phyloP scores from a whole-genome alignment of 2,888 invertebrate genomes.

The Metellina segmentata region DNA sequence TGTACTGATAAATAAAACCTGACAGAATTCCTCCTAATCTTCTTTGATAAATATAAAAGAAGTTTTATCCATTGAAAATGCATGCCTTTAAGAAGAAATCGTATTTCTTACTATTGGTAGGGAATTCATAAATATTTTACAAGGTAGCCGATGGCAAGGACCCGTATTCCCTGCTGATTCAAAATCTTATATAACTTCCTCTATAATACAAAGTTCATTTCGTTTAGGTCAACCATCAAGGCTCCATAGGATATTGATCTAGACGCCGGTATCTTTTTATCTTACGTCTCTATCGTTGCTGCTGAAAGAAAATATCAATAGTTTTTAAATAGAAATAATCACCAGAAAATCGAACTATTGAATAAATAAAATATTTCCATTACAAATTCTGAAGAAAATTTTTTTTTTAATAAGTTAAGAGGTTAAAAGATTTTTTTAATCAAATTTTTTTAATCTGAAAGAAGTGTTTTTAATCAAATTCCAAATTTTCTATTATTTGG shows the following conservation, averaged over 20 bases:
- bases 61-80: background rate
- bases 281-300: background rate
- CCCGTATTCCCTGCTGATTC: slow-evolving; percentile 20
- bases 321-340: too few relatives aligned
- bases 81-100: slow-evolving; percentile 29
- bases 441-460: too few relatives aligned
- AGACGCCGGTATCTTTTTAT: background rate
- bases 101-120: background rate
- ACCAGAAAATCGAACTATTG: too few relatives aligned
- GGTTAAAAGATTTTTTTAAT: too few relatives aligned
- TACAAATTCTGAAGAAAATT: too few relatives aligned
- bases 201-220: slow-evolving; percentile 34
- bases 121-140: slow-evolving; percentile 27
- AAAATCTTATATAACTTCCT: slow-evolving; percentile 42
- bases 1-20: too few relatives aligned
- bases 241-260: slow-evolving; percentile 15
- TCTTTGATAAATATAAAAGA: background rate
- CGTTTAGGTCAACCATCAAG: slow-evolving; percentile 13
- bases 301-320: background rate
- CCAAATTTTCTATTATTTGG: too few relatives aligned
- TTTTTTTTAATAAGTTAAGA: too few relatives aligned
- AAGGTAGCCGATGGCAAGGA: slow-evolving; percentile 1
- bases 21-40: too few relatives aligned
- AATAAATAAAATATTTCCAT: too few relatives aligned
- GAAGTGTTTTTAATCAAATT: too few relatives aligned